A percentile compares a stretch with the other conserved stretches of the same genome.
These are phyloP conservation scores for Lepilemur ruficaudatus DNA, from an alignment of 2,797 vertebrate species.

Conservation along the genomic window DNA sequence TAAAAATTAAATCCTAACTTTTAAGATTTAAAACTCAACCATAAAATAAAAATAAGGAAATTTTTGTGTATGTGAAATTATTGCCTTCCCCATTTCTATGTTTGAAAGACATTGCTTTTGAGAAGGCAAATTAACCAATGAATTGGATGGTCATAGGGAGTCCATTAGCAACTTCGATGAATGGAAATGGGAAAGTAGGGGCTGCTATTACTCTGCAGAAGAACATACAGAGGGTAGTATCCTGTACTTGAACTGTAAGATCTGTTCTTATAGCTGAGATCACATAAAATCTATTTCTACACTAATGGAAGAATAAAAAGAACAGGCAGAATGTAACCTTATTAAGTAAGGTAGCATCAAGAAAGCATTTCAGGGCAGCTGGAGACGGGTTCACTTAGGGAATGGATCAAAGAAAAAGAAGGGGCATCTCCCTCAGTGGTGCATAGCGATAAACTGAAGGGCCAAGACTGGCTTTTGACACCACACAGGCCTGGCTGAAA, in stretches of 20 bases:
- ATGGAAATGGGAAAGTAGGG: neutral
- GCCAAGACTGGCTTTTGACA: neutral
- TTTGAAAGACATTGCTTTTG: slow-evolving; percentile 33
- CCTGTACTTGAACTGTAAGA: neutral
- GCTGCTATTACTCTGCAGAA: neutral
- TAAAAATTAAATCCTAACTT: neutral
- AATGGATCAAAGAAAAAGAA: neutral
- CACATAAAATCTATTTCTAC: neutral
- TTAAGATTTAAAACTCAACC: neutral
- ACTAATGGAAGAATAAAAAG: neutral
- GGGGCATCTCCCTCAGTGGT: neutral
- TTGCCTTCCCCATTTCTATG: neutral
- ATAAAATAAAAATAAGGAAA: neutral
- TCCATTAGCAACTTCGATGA: neutral
- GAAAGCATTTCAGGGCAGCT: neutral
- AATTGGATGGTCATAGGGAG: neutral
- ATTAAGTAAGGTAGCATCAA: neutral
- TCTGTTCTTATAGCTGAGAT: neutral
- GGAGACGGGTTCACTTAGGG: neutral
- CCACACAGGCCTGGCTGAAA: neutral
- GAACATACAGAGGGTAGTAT: neutral
- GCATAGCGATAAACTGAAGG: neutral
- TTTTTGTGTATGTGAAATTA: neutral
- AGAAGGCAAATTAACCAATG: neutral
- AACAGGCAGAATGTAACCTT: neutral